A percentile compares a stretch with the other conserved stretches of the same genome.
Conservation (phyloP, 2,113 vertebrate species). For the Narcine bancroftii region DNA sequence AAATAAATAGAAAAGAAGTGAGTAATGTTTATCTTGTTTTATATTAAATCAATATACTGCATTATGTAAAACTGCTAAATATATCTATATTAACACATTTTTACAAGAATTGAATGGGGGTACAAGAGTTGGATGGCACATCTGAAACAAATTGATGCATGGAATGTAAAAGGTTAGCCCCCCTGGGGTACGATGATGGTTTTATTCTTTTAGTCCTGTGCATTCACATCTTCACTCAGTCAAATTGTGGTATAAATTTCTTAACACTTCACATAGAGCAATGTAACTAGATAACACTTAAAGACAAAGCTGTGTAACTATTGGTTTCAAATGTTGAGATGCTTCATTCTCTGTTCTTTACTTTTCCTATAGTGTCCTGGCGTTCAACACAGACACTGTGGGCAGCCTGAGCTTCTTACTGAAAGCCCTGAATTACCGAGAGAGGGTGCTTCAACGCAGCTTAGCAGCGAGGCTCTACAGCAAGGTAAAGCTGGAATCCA, state of each 20-base stretch:
- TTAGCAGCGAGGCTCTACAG: constrained; percentile 51
- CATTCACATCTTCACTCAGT: neutral
- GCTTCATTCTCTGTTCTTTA: neutral
- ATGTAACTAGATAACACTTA: neutral
- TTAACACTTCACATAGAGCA: too few species aligned
- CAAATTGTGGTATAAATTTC: neutral
- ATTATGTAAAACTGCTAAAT: too few species aligned
- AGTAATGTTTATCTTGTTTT: too few species aligned
- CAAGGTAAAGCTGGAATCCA: constrained; percentile 48
- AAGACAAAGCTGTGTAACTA: neutral
- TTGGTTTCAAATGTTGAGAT: neutral
- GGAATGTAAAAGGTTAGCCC: too few species aligned
- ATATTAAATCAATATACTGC: too few species aligned
- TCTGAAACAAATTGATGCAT: too few species aligned
- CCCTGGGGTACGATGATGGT: too few species aligned
- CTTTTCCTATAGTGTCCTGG: constrained; percentile 47
- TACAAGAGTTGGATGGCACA: too few species aligned
- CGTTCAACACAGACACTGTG: constrained; percentile 45
- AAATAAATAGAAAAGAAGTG: too few species aligned
- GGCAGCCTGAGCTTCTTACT: constrained; percentile 48
- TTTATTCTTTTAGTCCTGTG: neutral
- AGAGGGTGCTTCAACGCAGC: constrained; percentile 51
- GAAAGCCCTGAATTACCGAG: constrained; percentile 53
- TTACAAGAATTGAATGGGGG: too few species aligned
- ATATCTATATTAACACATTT: too few species aligned